Evolutionary conservation across 2,797 vertebrate genomes (phyloP), one percentile per base, ranked within the genome.

Genomic region (Serranus cabrilla): DNA sequence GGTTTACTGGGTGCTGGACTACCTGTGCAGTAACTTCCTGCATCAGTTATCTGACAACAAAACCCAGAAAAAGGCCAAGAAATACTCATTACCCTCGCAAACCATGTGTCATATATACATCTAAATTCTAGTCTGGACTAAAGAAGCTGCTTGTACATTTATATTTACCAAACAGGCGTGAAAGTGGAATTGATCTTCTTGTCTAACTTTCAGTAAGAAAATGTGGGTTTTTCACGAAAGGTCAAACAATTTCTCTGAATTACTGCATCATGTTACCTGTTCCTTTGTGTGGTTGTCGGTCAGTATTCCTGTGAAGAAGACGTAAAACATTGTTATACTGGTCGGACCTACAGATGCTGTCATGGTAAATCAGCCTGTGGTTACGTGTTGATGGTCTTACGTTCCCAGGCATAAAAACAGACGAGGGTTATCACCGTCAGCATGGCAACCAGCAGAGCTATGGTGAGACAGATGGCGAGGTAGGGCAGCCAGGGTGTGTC

Each of bases 261-360:
- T 16, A 5, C 5, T 51, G 13, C 6, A 11, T 45, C 10, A 45
- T 25, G 12, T 80, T 85, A 92, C 90, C 84, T 86, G 47, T 46
- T 10, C 17, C 1, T 56, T 56, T 60, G 40, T 23, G 7, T 27
- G 2, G 5, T 57, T 74, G 14, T 10, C 3, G 7, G 13, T 65
- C 49, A 14, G 43, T 2, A 1, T 65, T 42, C 45, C 88, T 91
- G 69, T 40, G 6, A 66, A 43, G 23, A n/a, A 42, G 14, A 60
- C 18, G 71, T 14, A 71, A 1, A 45, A 9, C 16, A 63, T 55
- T 43, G 18, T 63, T 5, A 34, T 4, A 2, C 34, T 2, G 9
- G 2, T 40, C 46, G 34, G 51, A 31, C 21, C 11, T 11, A 20
- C 1, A 31, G 8, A 47, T 17, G 1, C 5, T 60, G 2, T 21